A percentile compares a stretch with the other conserved stretches of the same genome.
These are phyloP conservation scores for Rhynchomys soricoides DNA, from an alignment of 2,113 vertebrate genomes.

Conservation along the genomic window DNA sequence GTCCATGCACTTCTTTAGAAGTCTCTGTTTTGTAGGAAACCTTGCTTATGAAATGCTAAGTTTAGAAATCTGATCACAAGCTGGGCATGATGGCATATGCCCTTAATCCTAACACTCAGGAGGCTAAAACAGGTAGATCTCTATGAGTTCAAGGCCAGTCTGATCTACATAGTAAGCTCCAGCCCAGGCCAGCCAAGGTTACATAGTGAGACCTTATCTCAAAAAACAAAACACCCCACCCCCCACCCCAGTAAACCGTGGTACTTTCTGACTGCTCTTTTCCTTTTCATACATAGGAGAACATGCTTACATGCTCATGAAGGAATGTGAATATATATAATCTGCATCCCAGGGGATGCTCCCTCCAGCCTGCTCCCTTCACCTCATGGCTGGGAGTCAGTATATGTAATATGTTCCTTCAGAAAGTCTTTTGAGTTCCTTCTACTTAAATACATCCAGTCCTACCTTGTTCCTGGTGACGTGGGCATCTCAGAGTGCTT, in stretches of 20 bases:
- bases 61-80: slow-evolving; percentile 15
- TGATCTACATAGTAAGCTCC: no score
- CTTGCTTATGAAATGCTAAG: background rate
- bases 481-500: background rate
- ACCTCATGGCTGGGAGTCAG: background rate
- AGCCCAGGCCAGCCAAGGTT: background rate
- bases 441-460: background rate
- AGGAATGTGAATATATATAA: background rate
- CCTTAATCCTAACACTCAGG: background rate
- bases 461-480: background rate
- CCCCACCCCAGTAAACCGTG: background rate
- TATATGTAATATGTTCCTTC: background rate
- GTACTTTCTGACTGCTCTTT: background rate
- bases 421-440: slow-evolving; percentile 20
- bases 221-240: background rate
- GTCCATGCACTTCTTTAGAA: background rate
- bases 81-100: background rate
- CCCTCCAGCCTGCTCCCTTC: background rate
- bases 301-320: background rate
- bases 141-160: background rate
- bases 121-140: background rate
- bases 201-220: background rate
- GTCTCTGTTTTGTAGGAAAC: slow-evolving; percentile 12
- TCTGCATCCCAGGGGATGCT: background rate
- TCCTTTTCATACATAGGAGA: background rate